phyloP scores from a whole-genome alignment of 2,113 vertebrate species.

The Chloroceryle aenea region DNA sequence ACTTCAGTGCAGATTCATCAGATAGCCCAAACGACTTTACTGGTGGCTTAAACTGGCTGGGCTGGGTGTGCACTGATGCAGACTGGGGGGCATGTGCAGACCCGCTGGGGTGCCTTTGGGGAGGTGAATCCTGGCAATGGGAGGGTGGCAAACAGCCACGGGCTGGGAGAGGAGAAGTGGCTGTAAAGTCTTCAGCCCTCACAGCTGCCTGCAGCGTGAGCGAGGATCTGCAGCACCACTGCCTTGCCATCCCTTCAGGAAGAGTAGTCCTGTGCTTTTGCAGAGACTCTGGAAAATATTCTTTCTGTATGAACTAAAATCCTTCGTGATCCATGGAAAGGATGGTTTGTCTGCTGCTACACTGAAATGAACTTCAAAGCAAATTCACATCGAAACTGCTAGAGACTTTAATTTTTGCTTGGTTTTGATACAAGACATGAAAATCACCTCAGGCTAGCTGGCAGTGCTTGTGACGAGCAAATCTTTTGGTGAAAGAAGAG shows the following conservation, averaged over 20 bases:
- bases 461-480: conserved; percentile 30
- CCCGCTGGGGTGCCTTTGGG: background rate
- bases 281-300: background rate
- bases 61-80: background rate
- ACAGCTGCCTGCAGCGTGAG: fast-evolving
- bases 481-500: conserved; percentile 35
- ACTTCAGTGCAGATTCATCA: background rate
- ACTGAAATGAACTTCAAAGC: conserved; percentile 33
- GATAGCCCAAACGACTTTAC: background rate
- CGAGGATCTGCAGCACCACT: fast-evolving
- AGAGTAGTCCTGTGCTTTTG: background rate
- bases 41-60: background rate
- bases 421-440: conserved; percentile 48
- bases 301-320: background rate
- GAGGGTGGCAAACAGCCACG: background rate
- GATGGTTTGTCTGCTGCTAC: background rate
- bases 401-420: conserved; percentile 30
- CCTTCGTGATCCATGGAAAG: background rate
- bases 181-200: background rate
- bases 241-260: background rate
- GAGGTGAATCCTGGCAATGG: background rate
- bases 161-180: background rate
- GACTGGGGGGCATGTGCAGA: background rate
- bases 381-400: background rate
- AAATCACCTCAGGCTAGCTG: conserved; percentile 43